These are phyloP conservation scores for Marmota monax DNA, from an alignment of 2,113 vertebrate species.

Conservation along the genomic window DNA sequence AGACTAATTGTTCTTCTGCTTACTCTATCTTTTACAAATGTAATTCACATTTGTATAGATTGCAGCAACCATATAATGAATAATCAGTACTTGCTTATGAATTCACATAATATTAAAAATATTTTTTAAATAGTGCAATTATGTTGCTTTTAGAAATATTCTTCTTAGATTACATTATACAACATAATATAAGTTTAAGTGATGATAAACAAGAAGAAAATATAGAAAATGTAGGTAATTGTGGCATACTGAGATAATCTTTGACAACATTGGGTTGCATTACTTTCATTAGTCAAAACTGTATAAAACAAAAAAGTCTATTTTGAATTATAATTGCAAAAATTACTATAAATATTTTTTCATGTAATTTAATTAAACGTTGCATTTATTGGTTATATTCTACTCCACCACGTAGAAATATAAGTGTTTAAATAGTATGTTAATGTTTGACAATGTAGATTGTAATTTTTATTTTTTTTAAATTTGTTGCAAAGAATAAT, in stretches of 20 bases:
- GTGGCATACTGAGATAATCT: neutral
- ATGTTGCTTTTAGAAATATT: neutral
- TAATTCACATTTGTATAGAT: neutral
- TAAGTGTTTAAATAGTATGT: neutral
- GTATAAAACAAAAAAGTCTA: neutral
- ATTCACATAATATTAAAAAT: neutral
- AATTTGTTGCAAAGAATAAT: neutral
- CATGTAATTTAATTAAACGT: neutral
- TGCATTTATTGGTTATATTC: neutral
- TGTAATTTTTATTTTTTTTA: slow-evolving; percentile 25
- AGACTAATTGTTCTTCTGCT: neutral
- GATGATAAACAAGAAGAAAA: neutral
- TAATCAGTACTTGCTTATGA: neutral
- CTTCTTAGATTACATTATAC: neutral
- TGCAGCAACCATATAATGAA: neutral
- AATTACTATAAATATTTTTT: neutral
- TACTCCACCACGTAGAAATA: neutral
- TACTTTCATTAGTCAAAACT: neutral
- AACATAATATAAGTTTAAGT: neutral
- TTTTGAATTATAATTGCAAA: neutral
- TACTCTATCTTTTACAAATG: neutral
- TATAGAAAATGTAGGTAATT: neutral
- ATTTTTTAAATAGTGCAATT: neutral
- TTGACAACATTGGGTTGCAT: neutral
- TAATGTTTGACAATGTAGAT: neutral